Conservation (phyloP, 2,888 invertebrate genomes). For the Panorpa germanica region DNA sequence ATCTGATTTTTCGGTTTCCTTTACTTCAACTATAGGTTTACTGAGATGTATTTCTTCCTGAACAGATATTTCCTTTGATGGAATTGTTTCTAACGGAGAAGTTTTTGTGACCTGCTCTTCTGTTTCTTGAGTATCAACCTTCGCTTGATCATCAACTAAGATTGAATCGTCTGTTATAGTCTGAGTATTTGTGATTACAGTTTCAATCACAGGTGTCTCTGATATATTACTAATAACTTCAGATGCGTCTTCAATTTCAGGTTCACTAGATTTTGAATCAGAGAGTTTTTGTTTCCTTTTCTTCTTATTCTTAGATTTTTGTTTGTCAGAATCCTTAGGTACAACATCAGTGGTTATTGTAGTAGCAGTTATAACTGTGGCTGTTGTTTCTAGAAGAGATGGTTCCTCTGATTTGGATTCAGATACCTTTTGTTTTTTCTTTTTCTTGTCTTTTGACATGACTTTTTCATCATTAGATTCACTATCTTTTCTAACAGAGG, state of each 20-base stretch:
- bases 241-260: constrained; percentile 6
- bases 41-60: too few relatives aligned
- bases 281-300: constrained; percentile 8
- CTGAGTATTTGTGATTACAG: constrained; percentile 7
- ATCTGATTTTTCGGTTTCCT: too few relatives aligned
- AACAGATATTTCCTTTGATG: too few relatives aligned
- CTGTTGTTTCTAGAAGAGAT: too few relatives aligned
- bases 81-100: too few relatives aligned
- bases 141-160: constrained; percentile 14
- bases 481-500: constrained; percentile 22
- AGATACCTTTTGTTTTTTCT: constrained; percentile 14
- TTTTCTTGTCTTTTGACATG: constrained; percentile 7
- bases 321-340: constrained; percentile 7
- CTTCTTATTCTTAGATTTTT: constrained; percentile 11
- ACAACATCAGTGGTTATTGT: too few relatives aligned
- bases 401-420: constrained; percentile 21
- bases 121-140: too few relatives aligned
- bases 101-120: too few relatives aligned
- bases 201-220: constrained; percentile 5
- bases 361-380: too few relatives aligned
- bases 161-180: constrained; percentile 12
- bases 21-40: too few relatives aligned
- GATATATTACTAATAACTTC: constrained; percentile 6
- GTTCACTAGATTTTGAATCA: too few relatives aligned
- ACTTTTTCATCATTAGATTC: constrained; percentile 21